Base-by-base conservation (phyloP, 2,797 vertebrate species). In the Falco berigora region DNA sequence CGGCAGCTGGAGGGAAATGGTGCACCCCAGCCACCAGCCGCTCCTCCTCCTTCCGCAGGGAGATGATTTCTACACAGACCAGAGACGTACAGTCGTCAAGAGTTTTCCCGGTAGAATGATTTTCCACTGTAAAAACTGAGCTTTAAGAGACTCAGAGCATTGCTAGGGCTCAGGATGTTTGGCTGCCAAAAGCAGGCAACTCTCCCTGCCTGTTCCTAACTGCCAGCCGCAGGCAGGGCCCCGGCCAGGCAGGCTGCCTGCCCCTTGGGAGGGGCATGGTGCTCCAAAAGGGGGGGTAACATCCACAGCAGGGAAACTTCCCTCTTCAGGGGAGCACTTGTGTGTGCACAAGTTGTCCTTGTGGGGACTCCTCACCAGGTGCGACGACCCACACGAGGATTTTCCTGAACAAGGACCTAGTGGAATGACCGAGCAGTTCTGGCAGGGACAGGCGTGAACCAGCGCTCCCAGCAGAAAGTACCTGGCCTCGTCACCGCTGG, bases 21-120 rank as follows among this genome's bases (percentile, higher is more conserved):
- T 24, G 14, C 20, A 22, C 7, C 46, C 7, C 20, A n/a, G n/a
- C 38, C 42, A 18, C 53, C 27, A 0, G 0, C 30, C 4, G 1
- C 23, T 52, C 46, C 46, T 66, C 53, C 69, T 88, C 36, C 59
- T 64, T 2, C 1, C 5, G 0, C n/a, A 12, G 27, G 27, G 19
- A 52, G 12, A 15, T 1, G 4, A 11, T 22, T 68, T 34, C 77
- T 46, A 18, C 28, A 6, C 9, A 21, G 28, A 28, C n/a, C 24
- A 61, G 46, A 40, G n/a, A 34, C 1, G 4, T 53, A 5, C 23
- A 20, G 7, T 6, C 8, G 19, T 53, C 64, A 62, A 40, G 47
- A 40, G 23, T 28, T 55, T 38, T 50, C 47, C 47, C n/a, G n/a
- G 23, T 14, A 24, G 20, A 24, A 38, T 7, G 12, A 27, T 69